Evolutionary conservation across 2,113 vertebrate genomes (phyloP).

Genomic region (Bujurquina vittata): DNA sequence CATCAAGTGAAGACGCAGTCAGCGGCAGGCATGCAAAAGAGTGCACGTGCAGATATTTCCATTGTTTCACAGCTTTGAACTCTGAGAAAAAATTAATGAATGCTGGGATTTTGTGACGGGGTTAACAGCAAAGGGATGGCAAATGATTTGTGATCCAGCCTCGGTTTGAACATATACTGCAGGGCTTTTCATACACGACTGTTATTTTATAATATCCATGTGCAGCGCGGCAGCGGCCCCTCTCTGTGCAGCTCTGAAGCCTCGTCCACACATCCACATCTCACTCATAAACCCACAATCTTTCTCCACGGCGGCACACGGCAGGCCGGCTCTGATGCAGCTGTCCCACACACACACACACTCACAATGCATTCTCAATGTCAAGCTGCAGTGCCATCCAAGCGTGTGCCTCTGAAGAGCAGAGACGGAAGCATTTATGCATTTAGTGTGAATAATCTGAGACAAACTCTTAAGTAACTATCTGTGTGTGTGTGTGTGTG

Average conservation of each 20-base stretch:
- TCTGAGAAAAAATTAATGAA: background rate
- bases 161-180: background rate
- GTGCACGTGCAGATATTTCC: slow-evolving; percentile 25
- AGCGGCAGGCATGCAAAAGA: slow-evolving; percentile 7
- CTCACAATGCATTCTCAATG: slow-evolving; percentile 61
- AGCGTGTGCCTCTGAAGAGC: slow-evolving; percentile 42
- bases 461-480: slow-evolving; percentile 46
- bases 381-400: slow-evolving; percentile 40
- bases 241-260: background rate
- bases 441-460: slow-evolving; percentile 65
- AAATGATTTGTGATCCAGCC: no score
- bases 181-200: background rate
- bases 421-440: slow-evolving; percentile 48
- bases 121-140: background rate
- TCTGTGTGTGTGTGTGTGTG: slow-evolving; percentile 15
- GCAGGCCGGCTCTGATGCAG: slow-evolving; percentile 46
- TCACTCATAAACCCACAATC: slow-evolving; percentile 42
- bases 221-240: background rate
- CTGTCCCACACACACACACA: slow-evolving; percentile 60
- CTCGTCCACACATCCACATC: slow-evolving; percentile 24
- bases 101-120: background rate
- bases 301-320: slow-evolving; percentile 42
- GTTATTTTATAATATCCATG: background rate
- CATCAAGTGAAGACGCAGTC: background rate
- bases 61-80: background rate